Evolutionary conservation across 2,113 vertebrate species (phyloP).

Genomic region (Xenopus laevis): DNA sequence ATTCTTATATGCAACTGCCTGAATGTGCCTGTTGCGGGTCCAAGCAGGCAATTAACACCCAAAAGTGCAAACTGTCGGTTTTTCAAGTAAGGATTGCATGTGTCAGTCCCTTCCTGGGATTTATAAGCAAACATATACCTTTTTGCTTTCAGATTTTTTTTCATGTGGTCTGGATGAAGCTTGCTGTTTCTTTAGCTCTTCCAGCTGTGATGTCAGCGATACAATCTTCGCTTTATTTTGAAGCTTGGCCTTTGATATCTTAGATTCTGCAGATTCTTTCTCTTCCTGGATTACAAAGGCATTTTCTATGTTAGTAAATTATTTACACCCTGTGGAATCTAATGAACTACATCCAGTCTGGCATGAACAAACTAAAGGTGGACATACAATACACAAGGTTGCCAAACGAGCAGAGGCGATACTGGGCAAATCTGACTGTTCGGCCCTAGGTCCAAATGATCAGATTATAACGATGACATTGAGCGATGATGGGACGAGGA

Average conservation of each 20-base stretch:
- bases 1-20: too few species aligned
- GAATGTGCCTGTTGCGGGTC: too few species aligned
- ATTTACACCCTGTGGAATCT: not conserved
- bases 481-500: too few species aligned
- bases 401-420: too few species aligned
- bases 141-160: constrained; percentile 64
- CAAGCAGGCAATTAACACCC: too few species aligned
- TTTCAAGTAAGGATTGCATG: too few species aligned
- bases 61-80: too few species aligned
- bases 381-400: too few species aligned
- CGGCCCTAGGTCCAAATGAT: too few species aligned
- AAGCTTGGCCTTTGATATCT: constrained; percentile 78
- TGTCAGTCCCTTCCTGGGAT: too few species aligned
- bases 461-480: too few species aligned
- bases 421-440: too few species aligned
- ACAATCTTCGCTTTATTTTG: constrained; percentile 86
- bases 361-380: not conserved
- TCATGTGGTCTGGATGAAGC: constrained; percentile 50
- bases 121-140: constrained; percentile 52
- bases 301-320: not conserved
- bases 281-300: constrained; percentile 62
- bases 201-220: constrained; percentile 74
- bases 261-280: constrained; percentile 76
- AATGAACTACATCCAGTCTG: not conserved
- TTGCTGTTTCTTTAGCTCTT: constrained; percentile 74